These are phyloP conservation scores for Drosophila murphyi DNA, from an alignment of 1,140 invertebrate species.

Conservation along the genomic window DNA sequence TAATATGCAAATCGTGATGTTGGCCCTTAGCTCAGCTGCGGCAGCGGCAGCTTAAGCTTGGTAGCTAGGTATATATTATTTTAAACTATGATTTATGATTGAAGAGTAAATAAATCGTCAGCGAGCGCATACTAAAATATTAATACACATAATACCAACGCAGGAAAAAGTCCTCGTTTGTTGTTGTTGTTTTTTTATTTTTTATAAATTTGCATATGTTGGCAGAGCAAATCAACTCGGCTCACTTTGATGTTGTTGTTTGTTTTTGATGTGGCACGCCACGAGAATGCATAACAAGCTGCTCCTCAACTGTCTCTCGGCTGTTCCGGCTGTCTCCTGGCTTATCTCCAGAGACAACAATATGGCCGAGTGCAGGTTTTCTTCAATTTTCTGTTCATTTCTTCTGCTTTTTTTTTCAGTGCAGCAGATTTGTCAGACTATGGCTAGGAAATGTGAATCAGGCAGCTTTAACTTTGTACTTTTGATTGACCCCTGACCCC, in stretches of 20 bases:
- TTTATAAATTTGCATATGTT: constrained; percentile 48
- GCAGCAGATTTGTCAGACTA: constrained; percentile 45
- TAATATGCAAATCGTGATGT: constrained; percentile 71
- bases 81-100: constrained; percentile 48
- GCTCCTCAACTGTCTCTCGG: neutral
- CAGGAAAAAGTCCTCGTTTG: neutral
- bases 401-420: constrained; percentile 8
- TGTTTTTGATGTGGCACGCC: constrained; percentile 46
- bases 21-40: constrained; percentile 3
- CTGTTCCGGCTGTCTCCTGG: neutral
- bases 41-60: neutral
- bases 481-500: constrained; percentile 65
- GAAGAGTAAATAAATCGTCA: constrained; percentile 4
- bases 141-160: constrained; percentile 2
- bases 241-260: constrained; percentile 50
- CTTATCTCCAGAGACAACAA: constrained; percentile 33
- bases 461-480: constrained; percentile 21
- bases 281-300: constrained; percentile 44
- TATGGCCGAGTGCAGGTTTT: constrained; percentile 6
- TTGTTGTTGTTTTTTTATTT: neutral
- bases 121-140: constrained; percentile 12
- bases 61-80: constrained; percentile 17
- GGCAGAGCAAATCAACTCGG: constrained; percentile 35
- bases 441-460: constrained; percentile 10
- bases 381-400: neutral